A percentile compares a stretch with the other conserved stretches of the same genome.
phyloP scores from a whole-genome alignment of 2,888 invertebrate genomes.

The Euplagia quadripunctaria region DNA sequence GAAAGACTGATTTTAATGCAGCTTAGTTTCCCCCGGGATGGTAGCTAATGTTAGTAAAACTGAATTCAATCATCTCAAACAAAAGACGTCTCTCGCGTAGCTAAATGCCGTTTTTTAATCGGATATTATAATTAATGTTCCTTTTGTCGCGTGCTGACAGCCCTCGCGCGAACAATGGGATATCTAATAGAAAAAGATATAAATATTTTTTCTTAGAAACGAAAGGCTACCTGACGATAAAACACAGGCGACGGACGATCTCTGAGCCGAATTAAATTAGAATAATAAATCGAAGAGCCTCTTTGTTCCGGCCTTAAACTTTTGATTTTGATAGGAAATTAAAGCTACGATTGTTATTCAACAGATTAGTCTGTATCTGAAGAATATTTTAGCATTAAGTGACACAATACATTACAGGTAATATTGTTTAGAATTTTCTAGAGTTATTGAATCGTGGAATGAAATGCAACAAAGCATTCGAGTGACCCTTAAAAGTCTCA shows the following conservation, averaged over 20 bases:
- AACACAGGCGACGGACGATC: constrained; percentile 80
- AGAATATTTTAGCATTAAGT: constrained; percentile 32
- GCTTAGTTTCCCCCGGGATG: constrained; percentile 67
- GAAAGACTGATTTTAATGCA: constrained; percentile 65
- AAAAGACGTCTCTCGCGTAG: constrained; percentile 82
- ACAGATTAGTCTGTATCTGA: constrained; percentile 32
- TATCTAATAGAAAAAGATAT: constrained; percentile 86
- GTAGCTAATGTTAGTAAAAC: constrained; percentile 82
- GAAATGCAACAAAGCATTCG: constrained; percentile 58
- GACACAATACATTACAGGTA: constrained; percentile 1
- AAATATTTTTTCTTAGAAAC: constrained; percentile 84
- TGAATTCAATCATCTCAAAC: constrained; percentile 86
- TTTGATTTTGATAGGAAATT: constrained; percentile 56
- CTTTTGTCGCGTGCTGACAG: constrained; percentile 87
- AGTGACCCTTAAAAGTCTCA: constrained; percentile 68
- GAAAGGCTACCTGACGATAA: constrained; percentile 85
- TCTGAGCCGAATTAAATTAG: constrained; percentile 81
- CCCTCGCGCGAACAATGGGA: constrained; percentile 86
- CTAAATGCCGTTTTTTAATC: constrained; percentile 87
- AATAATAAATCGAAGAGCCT: constrained; percentile 77
- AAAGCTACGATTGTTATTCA: constrained; percentile 50
- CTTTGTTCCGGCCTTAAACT: constrained; percentile 66
- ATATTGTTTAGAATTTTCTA: constrained; percentile 13
- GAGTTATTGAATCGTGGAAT: constrained; percentile 40
- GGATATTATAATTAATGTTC: constrained; percentile 88